Conservation (phyloP, 1,140 invertebrate species). For the Drosophila parvula region DNA sequence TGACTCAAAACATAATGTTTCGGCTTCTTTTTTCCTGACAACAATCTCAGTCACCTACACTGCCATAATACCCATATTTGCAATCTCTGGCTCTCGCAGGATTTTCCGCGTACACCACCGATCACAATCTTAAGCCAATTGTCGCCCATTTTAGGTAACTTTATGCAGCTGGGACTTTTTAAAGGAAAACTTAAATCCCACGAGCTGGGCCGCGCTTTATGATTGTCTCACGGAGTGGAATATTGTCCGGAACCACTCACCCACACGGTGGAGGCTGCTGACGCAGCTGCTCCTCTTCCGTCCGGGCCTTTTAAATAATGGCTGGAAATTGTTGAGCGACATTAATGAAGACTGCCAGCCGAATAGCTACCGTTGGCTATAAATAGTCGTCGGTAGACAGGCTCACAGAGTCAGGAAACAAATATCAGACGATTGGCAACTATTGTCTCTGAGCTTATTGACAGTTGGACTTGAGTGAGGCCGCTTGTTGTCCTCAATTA, state of each 20-base stretch:
- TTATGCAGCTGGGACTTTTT: conserved; percentile 31
- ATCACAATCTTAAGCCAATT: conserved; percentile 24
- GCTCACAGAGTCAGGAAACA: conserved; percentile 55
- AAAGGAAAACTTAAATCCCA: conserved; percentile 18
- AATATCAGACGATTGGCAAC: conserved; percentile 56
- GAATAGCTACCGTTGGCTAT: conserved; percentile 16
- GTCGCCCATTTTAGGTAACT: conserved; percentile 25
- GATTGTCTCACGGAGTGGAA: conserved; percentile 9
- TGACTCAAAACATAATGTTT: neutral
- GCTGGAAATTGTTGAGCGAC: conserved; percentile 43
- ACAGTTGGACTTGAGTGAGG: conserved; percentile 12
- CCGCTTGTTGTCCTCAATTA: conserved; percentile 14
- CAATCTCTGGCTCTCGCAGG: neutral
- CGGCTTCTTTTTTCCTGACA: neutral
- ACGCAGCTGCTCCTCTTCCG: conserved; percentile 27
- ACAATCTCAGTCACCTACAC: neutral
- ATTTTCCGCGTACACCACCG: neutral
- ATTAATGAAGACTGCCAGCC: conserved; percentile 29
- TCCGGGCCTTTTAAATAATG: conserved; percentile 50
- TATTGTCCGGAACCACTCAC: conserved; percentile 10
- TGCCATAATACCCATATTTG: conserved; percentile 4
- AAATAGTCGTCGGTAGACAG: conserved; percentile 43
- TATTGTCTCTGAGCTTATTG: conserved; percentile 19
- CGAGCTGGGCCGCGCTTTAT: conserved; percentile 8
- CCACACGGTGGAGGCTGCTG: conserved; percentile 4